A percentile compares a stretch with the other conserved stretches of the same genome.
Evolutionary conservation across 2,888 invertebrate genomes (phyloP).

Genomic region (Caenorhabditis becei): DNA sequence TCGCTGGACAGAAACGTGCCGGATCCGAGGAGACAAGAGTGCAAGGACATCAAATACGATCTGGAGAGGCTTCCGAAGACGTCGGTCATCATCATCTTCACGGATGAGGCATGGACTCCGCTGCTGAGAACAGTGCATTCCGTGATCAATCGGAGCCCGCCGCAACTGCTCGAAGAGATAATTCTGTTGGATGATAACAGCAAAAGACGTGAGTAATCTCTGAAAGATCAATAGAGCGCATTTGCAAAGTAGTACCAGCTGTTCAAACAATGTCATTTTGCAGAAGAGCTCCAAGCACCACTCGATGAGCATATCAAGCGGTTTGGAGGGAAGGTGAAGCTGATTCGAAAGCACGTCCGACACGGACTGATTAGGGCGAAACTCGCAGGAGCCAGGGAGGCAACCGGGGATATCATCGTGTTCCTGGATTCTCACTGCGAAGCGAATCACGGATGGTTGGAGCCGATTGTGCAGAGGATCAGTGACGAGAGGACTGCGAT

Average conservation of each 20-base stretch:
- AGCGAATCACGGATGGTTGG: constrained; percentile 88
- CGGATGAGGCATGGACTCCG: constrained; percentile 92
- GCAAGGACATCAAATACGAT: constrained; percentile 85
- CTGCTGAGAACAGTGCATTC: constrained; percentile 89
- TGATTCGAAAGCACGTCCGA: constrained; percentile 88
- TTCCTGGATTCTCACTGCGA: constrained; percentile 96
- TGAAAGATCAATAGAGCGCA: too few relatives aligned
- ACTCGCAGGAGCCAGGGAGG: constrained; percentile 89
- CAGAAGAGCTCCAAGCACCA: constrained; percentile 87
- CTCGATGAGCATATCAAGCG: constrained; percentile 88
- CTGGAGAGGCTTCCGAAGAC: constrained; percentile 57
- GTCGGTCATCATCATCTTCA: constrained; percentile 87
- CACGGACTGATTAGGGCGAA: constrained; percentile 93
- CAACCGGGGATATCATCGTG: constrained; percentile 88
- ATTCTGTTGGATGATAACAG: constrained; percentile 96
- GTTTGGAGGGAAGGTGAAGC: constrained; percentile 85
- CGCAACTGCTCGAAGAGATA: constrained; percentile 89
- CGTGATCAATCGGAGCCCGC: constrained; percentile 89
- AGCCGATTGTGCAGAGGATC: constrained; percentile 91
- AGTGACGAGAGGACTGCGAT: constrained; percentile 89
- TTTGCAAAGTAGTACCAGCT: not conserved
- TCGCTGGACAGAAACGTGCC: constrained; percentile 83
- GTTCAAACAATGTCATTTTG: constrained; percentile 66
- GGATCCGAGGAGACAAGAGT: constrained; percentile 82
- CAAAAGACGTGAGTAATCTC: constrained; percentile 82